Evolutionary conservation across 2,888 invertebrate species (phyloP).

Genomic region (Pristionchus fissidentatus): DNA sequence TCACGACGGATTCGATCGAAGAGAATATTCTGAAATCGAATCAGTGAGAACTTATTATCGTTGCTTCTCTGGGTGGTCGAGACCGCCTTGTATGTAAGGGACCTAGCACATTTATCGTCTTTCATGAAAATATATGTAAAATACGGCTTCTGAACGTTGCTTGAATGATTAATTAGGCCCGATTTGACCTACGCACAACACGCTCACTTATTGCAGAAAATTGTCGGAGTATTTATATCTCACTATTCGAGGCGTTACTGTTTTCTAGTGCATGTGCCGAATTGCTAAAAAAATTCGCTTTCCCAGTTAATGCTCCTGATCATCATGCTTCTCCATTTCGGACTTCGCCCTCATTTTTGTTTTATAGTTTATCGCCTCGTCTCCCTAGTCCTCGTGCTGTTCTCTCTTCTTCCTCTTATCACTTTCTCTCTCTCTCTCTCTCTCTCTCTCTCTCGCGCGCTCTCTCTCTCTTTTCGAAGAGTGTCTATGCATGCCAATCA

Average conservation of each 20-base stretch:
- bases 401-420: not conserved
- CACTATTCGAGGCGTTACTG: too few species aligned
- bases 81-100: too few species aligned
- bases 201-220: too few species aligned
- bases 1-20: slow-evolving; percentile 76
- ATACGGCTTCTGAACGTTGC: too few species aligned
- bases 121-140: too few species aligned
- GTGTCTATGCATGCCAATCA: slow-evolving; percentile 43
- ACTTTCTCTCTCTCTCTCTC: not conserved
- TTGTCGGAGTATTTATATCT: too few species aligned
- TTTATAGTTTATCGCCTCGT: slow-evolving; percentile 18
- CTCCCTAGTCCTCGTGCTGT: slow-evolving; percentile 16
- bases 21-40: slow-evolving; percentile 73
- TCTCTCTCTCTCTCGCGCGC: not conserved
- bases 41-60: not conserved
- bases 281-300: too few species aligned
- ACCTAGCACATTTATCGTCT: too few species aligned
- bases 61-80: not conserved
- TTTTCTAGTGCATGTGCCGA: too few species aligned
- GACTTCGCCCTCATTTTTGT: slow-evolving; percentile 21
- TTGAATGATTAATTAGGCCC: too few species aligned
- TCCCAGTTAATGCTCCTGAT: too few species aligned
- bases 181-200: too few species aligned
- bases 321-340: not conserved
- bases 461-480: not conserved